Evolutionary conservation across 2,113 vertebrate genomes (phyloP).

Genomic region (Sturnira hondurensis): DNA sequence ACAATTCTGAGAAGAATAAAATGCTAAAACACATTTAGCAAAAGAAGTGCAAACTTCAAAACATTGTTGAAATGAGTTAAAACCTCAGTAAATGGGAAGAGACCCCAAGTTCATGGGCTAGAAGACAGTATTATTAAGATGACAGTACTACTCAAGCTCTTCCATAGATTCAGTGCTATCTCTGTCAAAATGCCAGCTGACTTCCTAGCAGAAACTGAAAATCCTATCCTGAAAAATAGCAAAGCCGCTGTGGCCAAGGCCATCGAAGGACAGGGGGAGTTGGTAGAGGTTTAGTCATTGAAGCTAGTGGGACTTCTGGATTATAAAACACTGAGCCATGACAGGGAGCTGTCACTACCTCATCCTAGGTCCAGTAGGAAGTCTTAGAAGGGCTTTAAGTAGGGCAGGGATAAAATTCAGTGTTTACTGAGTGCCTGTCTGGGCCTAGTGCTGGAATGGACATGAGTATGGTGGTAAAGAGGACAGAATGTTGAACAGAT

Average conservation of each 20-base stretch:
- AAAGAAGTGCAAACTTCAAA: background rate
- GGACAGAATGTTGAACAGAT: background rate
- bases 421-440: background rate
- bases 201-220: background rate
- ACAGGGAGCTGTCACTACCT: background rate
- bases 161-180: background rate
- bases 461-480: background rate
- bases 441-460: background rate
- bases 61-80: background rate
- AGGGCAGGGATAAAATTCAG: background rate
- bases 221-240: background rate
- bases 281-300: background rate
- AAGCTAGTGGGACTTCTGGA: background rate
- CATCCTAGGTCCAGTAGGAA: background rate
- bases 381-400: background rate
- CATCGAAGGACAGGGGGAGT: background rate
- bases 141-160: background rate
- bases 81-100: background rate
- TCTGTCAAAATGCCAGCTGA: background rate
- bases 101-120: background rate
- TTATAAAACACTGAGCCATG: background rate
- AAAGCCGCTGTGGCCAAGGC: background rate
- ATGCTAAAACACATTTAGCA: background rate
- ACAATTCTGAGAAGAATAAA: background rate
- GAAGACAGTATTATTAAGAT: background rate